Evolutionary conservation across 2,888 invertebrate species (phyloP).

Genomic region (Eristalinus aeneus): DNA sequence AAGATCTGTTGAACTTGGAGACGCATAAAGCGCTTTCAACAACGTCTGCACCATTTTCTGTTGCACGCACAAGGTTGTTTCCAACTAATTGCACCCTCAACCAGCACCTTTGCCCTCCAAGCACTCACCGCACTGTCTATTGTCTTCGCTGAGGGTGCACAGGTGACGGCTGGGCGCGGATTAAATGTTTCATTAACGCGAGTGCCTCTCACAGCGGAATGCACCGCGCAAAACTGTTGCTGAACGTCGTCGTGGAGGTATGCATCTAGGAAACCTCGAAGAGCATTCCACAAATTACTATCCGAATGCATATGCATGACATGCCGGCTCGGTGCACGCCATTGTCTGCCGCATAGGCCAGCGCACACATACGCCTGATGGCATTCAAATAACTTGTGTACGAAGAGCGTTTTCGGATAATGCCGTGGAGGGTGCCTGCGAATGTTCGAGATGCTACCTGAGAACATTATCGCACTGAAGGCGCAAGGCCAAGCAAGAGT

Average conservation of each 20-base stretch:
- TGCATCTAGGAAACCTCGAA: neutral
- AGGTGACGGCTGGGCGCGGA: slow-evolving; percentile 49
- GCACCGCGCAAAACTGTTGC: slow-evolving; percentile 23
- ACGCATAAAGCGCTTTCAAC: neutral
- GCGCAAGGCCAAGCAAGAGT: slow-evolving; percentile 47
- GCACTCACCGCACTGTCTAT: slow-evolving; percentile 1
- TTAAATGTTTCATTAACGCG: slow-evolving; percentile 69
- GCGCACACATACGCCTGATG: neutral
- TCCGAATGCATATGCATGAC: neutral
- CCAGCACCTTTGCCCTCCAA: neutral
- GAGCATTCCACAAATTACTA: neutral
- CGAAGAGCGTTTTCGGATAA: neutral
- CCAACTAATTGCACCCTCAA: neutral
- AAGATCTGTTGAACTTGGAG: neutral
- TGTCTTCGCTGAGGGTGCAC: slow-evolving; percentile 53
- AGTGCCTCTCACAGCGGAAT: slow-evolving; percentile 22
- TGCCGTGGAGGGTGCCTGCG: neutral
- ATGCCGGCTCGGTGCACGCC: neutral
- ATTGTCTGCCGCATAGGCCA: neutral
- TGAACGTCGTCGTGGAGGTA: slow-evolving; percentile 4
- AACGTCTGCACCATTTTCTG: neutral
- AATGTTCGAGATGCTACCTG: neutral
- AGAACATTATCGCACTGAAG: neutral
- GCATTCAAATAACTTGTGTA: neutral
- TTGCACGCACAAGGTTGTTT: neutral